Conservation (phyloP, 2,113 vertebrate genomes). For the Mionectes macconnelli region DNA sequence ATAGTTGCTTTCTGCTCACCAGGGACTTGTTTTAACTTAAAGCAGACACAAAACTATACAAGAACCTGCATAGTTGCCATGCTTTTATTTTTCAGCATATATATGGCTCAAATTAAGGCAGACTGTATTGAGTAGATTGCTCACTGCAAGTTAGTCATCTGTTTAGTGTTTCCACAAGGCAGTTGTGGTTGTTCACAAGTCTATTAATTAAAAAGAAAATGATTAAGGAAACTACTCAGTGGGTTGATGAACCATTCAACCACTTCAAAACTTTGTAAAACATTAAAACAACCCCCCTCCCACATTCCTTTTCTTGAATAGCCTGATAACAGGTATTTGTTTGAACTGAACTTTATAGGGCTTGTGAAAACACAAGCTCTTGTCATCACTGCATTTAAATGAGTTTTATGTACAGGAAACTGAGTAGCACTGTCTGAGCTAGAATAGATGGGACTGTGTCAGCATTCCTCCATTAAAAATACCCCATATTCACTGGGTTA, state of each 20-base stretch:
- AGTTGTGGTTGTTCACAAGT: slow-evolving; percentile 76
- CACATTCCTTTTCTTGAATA: neutral
- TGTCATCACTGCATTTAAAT: slow-evolving; percentile 42
- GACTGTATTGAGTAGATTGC: slow-evolving; percentile 59
- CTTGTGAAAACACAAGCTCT: slow-evolving; percentile 29
- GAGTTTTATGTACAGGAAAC: slow-evolving; percentile 6
- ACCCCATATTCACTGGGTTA: neutral
- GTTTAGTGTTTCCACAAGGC: slow-evolving; percentile 74
- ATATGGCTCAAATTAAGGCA: slow-evolving; percentile 78
- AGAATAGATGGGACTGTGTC: neutral
- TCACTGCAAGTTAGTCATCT: slow-evolving; percentile 72
- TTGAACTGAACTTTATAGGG: slow-evolving; percentile 48
- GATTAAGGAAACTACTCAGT: slow-evolving; percentile 63
- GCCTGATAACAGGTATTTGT: slow-evolving; percentile 7
- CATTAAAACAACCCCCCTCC: neutral
- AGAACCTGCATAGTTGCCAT: slow-evolving; percentile 38
- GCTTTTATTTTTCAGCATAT: slow-evolving; percentile 56
- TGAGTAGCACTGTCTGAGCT: neutral
- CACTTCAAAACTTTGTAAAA: slow-evolving; percentile 64
- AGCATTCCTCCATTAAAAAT: slow-evolving; percentile 28
- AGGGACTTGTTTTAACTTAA: slow-evolving; percentile 72
- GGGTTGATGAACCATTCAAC: slow-evolving; percentile 54
- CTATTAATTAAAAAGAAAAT: slow-evolving; percentile 79
- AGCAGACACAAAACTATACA: slow-evolving; percentile 67
- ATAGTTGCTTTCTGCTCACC: slow-evolving; percentile 61